Conservation (phyloP, 1,140 invertebrate species). For the Epicauta chinensis region DNA sequence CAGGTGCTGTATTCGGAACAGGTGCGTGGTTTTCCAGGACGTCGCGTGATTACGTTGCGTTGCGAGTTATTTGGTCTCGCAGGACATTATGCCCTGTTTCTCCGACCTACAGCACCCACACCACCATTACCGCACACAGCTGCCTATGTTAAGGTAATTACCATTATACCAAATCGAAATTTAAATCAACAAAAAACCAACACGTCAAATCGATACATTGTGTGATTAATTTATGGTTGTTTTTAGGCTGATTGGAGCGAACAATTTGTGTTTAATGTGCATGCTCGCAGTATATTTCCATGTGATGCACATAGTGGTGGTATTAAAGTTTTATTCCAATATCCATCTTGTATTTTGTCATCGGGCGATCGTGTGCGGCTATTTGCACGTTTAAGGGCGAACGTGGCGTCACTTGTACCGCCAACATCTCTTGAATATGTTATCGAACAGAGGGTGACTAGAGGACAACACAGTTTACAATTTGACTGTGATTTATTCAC, state of each 20-base stretch:
- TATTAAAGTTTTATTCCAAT: conserved; percentile 70
- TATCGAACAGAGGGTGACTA: conserved; percentile 53
- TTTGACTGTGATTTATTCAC: conserved; percentile 78
- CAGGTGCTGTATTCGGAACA: conserved; percentile 62
- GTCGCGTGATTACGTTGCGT: conserved; percentile 54
- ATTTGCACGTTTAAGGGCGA: conserved; percentile 60
- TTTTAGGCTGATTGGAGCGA: conserved; percentile 72
- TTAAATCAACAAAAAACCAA: too few relatives aligned
- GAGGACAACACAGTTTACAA: conserved; percentile 63
- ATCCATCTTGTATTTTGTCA: conserved; percentile 70
- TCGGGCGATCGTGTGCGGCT: conserved; percentile 66
- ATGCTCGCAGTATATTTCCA: conserved; percentile 71
- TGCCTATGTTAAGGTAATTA: conserved; percentile 57
- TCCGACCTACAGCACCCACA: conserved; percentile 50
- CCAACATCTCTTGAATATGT: conserved; percentile 58
- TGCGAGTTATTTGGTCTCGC: conserved; percentile 74
- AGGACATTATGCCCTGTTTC: conserved; percentile 64
- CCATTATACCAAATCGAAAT: not conserved
- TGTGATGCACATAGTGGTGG: conserved; percentile 62
- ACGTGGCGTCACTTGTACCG: conserved; percentile 58
- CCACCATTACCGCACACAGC: conserved; percentile 54
- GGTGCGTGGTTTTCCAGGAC: conserved; percentile 60
- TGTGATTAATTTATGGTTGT: too few relatives aligned
- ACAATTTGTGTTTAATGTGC: conserved; percentile 74
- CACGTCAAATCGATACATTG: too few relatives aligned